These are phyloP conservation scores for Drusus annulatus DNA, from an alignment of 1,140 invertebrate genomes.

Conservation along the genomic window DNA sequence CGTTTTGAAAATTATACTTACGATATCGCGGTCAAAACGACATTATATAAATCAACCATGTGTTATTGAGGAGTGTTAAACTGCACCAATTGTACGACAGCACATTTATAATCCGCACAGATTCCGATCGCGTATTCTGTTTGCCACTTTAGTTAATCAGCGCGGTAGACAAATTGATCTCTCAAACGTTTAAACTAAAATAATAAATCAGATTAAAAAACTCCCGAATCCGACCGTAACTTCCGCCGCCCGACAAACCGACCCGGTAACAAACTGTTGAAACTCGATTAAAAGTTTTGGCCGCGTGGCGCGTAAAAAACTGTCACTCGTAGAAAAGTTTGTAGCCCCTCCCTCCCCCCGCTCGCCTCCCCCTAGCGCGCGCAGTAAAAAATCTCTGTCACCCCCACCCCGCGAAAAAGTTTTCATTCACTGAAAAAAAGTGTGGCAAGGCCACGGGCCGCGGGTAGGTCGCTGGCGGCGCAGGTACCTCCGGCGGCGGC, in stretches of 20 bases:
- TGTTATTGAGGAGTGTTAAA: too few relatives aligned
- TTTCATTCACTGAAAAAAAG: slow-evolving; percentile 77
- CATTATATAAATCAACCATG: too few relatives aligned
- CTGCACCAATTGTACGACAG: too few relatives aligned
- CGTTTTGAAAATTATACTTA: too few relatives aligned
- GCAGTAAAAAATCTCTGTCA: slow-evolving; percentile 68
- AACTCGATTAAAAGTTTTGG: slow-evolving; percentile 59
- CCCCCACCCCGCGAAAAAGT: slow-evolving; percentile 69
- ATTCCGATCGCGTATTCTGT: too few relatives aligned
- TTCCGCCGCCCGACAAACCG: slow-evolving; percentile 46
- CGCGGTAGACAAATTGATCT: too few relatives aligned
- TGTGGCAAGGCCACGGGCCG: slow-evolving; percentile 70
- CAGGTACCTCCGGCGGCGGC: slow-evolving; percentile 4
- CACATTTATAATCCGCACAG: too few relatives aligned
- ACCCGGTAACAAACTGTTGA: slow-evolving; percentile 61
- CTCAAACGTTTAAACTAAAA: slow-evolving; percentile 50
- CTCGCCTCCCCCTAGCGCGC: slow-evolving; percentile 63
- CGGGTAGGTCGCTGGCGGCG: not conserved
- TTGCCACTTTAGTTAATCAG: too few relatives aligned
- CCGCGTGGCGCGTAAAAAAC: slow-evolving; percentile 66
- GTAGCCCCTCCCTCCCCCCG: slow-evolving; percentile 64
- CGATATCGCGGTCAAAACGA: too few relatives aligned
- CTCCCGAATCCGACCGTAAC: slow-evolving; percentile 26
- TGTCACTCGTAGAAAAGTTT: slow-evolving; percentile 71
- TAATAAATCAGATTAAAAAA: slow-evolving; percentile 59